These are phyloP conservation scores for Thunnus thynnus DNA, from an alignment of 2,113 vertebrate genomes.

Conservation along the genomic window DNA sequence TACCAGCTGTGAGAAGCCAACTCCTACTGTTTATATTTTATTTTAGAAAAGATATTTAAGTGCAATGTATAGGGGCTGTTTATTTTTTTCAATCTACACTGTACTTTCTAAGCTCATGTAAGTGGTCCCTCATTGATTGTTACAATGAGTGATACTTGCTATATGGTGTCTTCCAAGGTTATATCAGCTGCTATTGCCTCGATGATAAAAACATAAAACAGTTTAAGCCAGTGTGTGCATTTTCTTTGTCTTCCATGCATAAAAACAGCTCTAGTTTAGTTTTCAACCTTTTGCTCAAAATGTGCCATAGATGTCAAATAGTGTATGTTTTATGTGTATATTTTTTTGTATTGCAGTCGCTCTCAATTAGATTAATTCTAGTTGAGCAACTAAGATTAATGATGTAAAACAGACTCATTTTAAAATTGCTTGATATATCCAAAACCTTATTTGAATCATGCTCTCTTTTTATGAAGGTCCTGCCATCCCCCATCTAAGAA, in stretches of 20 bases:
- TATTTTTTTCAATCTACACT: conserved; percentile 22
- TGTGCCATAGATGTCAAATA: neutral
- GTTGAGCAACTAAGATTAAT: neutral
- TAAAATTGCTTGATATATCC: neutral
- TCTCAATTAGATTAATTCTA: neutral
- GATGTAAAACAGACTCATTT: neutral
- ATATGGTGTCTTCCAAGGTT: conserved; percentile 22
- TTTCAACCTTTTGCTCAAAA: neutral
- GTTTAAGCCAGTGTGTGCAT: neutral
- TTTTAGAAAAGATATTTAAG: conserved; percentile 23
- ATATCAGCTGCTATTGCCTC: conserved; percentile 23
- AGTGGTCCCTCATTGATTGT: conserved; percentile 34
- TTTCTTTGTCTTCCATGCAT: conserved; percentile 4
- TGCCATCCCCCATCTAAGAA: neutral
- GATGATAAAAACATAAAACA: conserved; percentile 31
- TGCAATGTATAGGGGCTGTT: conserved; percentile 11
- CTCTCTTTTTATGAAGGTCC: neutral
- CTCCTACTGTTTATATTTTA: conserved; percentile 16
- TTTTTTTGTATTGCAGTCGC: neutral
- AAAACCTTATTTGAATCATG: neutral
- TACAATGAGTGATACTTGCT: conserved; percentile 21
- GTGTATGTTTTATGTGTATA: neutral
- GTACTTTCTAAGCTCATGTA: neutral
- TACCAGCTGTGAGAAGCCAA: conserved; percentile 15
- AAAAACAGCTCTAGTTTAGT: neutral